phyloP scores from a whole-genome alignment of 1,140 invertebrate genomes.

The Stenopsyche tienmushanensis region DNA sequence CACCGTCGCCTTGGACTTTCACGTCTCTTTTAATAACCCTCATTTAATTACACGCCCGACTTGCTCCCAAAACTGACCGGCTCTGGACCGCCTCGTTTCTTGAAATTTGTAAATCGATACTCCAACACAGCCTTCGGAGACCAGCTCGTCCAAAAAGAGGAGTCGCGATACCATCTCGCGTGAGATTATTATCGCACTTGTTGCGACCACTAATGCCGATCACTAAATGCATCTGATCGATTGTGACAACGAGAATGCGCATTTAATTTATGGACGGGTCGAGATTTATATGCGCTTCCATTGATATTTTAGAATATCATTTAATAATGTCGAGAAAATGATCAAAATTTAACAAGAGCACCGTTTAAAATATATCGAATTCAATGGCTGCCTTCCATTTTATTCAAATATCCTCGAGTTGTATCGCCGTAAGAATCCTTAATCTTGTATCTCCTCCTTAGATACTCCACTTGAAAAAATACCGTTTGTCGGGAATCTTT shows the following conservation, averaged over 20 bases:
- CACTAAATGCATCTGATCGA: not conserved
- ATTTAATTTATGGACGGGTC: too few species aligned
- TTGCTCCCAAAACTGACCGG: not conserved
- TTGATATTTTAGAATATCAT: too few species aligned
- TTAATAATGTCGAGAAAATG: too few species aligned
- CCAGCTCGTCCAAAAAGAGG: not conserved
- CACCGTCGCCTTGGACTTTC: not conserved
- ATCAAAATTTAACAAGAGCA: too few species aligned
- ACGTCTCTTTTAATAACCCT: conserved; percentile 2
- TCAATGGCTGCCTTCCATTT: too few species aligned
- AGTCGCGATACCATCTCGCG: not conserved
- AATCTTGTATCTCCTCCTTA: too few species aligned
- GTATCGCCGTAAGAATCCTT: too few species aligned
- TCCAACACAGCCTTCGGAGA: not conserved
- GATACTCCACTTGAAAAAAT: too few species aligned
- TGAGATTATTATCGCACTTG: not conserved
- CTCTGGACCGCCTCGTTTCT: not conserved
- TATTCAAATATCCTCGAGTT: too few species aligned
- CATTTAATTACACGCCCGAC: conserved; percentile 4
- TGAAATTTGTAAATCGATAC: conserved; percentile 4
- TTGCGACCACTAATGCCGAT: not conserved
- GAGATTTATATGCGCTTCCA: too few species aligned
- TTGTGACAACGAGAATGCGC: not conserved
- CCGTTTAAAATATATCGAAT: too few species aligned
- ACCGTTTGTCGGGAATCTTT: too few species aligned